Evolutionary conservation across 2,797 vertebrate genomes (phyloP), one percentile per base, ranked within the genome.

Genomic region (Pteronotus mesoamericanus): DNA sequence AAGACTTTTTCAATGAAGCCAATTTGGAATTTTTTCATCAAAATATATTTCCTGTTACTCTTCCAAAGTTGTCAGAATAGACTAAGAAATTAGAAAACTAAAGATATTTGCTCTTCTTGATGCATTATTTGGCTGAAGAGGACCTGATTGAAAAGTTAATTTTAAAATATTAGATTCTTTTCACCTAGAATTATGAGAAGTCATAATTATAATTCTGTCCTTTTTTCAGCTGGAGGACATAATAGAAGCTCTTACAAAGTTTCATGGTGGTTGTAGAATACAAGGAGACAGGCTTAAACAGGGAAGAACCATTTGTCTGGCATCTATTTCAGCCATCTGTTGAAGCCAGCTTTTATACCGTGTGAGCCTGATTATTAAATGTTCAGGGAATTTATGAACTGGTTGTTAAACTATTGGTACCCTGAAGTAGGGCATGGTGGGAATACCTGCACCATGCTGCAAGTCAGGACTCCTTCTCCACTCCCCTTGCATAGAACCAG

Each of bases 11-110:
- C 32, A 82, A 0, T 95, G 39, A 89, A 95, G 44, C 26, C 84
- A 95, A 46, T 66, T 94, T 91, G 64, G 15, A 89, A 97, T 88
- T 86, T 95, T 78, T 91, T 91, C 29, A 95, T 51, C 51, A 66
- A 97, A 83, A 91, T 37, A 78, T 74, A 29, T 24, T 86, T 92
- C n/a, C 37, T 57, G 59, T 64, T 77, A 74, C 11, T 79, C 53
- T 94, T 83, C n/a, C 66, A 84, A 92, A 91, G 21, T 42, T 96
- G 42, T 92, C 91, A 91, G 22, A 85, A 87, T 68, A 83, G 95
- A 72, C 91, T 93, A 55, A 97, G 42, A 97, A 94, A 53, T 69
- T 71, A 74, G 18, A 69, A 94, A 91, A 80, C 57, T 89, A 96
- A 89, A 48, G 10, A 34, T 22, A 86, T 71, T 55, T 93, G 26